phyloP scores from a whole-genome alignment of 2,797 vertebrate species.

The Rousettus madagascariensis region DNA sequence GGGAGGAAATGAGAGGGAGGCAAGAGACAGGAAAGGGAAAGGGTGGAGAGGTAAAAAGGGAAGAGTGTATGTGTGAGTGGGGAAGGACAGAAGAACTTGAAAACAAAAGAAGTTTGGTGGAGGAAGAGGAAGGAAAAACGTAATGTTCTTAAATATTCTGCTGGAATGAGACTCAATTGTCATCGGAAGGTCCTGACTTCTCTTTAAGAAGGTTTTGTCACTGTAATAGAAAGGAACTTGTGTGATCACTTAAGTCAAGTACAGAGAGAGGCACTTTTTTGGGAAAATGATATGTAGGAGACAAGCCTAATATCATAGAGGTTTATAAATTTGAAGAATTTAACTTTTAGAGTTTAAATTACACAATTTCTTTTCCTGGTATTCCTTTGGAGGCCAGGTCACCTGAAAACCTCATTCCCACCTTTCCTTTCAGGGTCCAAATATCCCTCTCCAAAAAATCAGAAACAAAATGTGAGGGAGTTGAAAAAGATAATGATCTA shows the following conservation, averaged over 20 bases:
- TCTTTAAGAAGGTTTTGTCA: background rate
- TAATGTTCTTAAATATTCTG: background rate
- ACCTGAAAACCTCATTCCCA: background rate
- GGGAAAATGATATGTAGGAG: background rate
- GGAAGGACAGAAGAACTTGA: background rate
- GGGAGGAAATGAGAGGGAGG: background rate
- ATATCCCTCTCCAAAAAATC: background rate
- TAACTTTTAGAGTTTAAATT: background rate
- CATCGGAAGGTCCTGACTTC: background rate
- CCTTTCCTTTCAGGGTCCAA: background rate
- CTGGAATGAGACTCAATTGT: background rate
- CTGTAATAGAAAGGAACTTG: background rate
- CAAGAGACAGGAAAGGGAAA: background rate
- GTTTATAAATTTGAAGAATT: background rate
- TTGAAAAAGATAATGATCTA: background rate
- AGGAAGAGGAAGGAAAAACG: background rate
- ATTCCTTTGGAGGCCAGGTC: background rate
- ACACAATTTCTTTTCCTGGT: background rate
- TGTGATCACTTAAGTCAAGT: background rate
- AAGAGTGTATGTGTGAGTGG: background rate
- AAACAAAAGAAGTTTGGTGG: background rate
- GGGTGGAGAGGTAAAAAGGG: background rate
- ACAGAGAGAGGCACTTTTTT: background rate
- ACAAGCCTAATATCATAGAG: background rate
- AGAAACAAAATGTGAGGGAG: background rate